phyloP scores from a whole-genome alignment of 2,113 vertebrate genomes.

The Lycocorax pyrrhopterus region DNA sequence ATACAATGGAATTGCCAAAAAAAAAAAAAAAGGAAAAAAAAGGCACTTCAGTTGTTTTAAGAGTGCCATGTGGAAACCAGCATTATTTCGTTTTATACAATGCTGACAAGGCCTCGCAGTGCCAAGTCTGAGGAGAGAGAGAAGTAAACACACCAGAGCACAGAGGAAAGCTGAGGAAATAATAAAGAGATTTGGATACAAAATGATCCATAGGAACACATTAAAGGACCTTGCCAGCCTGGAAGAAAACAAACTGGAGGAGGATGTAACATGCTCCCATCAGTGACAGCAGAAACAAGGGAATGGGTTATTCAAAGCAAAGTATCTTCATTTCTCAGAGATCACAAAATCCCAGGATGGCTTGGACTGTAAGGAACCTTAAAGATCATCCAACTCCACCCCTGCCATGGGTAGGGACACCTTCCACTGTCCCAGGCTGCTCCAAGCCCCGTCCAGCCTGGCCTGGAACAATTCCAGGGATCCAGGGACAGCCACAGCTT shows the following conservation, averaged over 20 bases:
- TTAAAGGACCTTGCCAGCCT: not conserved
- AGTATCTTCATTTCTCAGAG: not conserved
- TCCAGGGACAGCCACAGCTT: not conserved
- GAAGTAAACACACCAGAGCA: not conserved
- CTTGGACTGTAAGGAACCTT: not conserved
- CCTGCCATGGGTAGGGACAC: not conserved
- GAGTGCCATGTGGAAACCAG: not conserved
- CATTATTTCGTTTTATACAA: not conserved
- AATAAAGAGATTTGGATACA: not conserved
- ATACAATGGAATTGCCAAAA: not conserved
- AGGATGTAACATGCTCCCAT: not conserved
- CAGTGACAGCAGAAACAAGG: not conserved
- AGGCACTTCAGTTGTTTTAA: not conserved
- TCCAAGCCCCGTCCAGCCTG: accelerated
- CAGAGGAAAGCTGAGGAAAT: not conserved
- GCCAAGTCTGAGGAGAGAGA: not conserved
- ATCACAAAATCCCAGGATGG: not conserved
- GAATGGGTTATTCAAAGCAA: not conserved
- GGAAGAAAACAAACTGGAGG: not conserved
- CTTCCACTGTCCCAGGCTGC: accelerated
- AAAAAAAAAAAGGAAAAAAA: no score
- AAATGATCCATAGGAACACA: not conserved
- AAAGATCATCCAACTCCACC: not conserved
- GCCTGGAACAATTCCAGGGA: not conserved
- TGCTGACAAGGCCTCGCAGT: not conserved